phyloP scores from a whole-genome alignment of 2,888 invertebrate species.

The Brenthis ino region DNA sequence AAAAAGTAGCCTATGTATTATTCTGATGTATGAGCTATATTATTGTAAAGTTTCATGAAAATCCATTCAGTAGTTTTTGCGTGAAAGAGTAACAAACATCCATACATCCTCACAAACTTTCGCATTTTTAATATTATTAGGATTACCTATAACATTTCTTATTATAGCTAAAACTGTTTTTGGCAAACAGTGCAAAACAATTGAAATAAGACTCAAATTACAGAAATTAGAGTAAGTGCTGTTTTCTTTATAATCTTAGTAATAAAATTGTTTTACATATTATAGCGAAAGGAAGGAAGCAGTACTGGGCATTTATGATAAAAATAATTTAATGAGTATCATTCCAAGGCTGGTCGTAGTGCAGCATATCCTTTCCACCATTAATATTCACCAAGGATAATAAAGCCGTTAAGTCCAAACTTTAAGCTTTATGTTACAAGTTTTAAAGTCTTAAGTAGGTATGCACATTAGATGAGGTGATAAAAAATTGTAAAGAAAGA shows the following conservation, averaged over 20 bases:
- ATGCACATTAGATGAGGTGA: background rate
- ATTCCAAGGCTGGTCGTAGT: conserved; percentile 31
- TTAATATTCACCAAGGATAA: conserved; percentile 25
- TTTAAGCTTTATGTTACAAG: background rate
- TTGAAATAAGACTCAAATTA: too few species aligned
- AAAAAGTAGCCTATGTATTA: too few species aligned
- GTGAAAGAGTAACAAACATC: too few species aligned
- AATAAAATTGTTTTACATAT: background rate
- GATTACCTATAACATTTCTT: too few species aligned
- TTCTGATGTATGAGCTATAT: too few species aligned
- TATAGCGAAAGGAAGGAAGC: conserved; percentile 19
- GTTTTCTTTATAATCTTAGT: background rate
- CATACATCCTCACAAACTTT: too few species aligned
- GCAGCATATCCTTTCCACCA: conserved; percentile 23
- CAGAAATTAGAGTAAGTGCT: background rate
- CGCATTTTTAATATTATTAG: too few species aligned
- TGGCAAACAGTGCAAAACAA: too few species aligned
- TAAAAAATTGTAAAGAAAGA: too few species aligned
- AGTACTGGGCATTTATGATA: conserved; percentile 5
- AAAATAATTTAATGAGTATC: conserved; percentile 30
- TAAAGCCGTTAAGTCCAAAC: conserved; percentile 6
- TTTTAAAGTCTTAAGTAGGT: background rate
- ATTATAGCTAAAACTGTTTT: too few species aligned
- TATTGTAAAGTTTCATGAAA: too few species aligned
- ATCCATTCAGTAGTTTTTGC: too few species aligned